A percentile compares a stretch with the other conserved stretches of the same genome.
Conservation (phyloP, 2,797 vertebrate genomes). For the Crax fasciolata region DNA sequence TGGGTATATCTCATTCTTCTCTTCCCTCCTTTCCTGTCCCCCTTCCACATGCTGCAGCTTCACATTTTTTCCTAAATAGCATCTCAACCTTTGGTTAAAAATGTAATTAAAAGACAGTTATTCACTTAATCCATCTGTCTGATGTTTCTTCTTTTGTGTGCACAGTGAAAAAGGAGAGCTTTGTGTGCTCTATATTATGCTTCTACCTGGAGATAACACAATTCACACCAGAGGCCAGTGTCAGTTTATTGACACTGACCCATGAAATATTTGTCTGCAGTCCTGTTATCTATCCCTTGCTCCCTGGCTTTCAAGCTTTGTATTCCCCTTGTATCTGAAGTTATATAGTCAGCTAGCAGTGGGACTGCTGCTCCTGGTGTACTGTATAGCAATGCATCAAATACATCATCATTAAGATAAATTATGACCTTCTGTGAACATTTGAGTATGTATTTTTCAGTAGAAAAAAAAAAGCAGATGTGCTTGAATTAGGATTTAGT, state of each 20-base stretch:
- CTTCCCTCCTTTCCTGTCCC: not conserved
- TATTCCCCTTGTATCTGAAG: slow-evolving; percentile 58
- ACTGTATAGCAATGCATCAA: slow-evolving; percentile 59
- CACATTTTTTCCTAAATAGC: not conserved
- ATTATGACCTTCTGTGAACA: slow-evolving; percentile 38
- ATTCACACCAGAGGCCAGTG: not conserved
- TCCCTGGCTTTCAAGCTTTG: slow-evolving; percentile 42
- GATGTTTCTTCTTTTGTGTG: slow-evolving; percentile 35
- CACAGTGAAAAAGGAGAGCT: not conserved
- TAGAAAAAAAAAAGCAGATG: slow-evolving; percentile 17
- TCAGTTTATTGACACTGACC: slow-evolving; percentile 50
- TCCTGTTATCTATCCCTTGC: slow-evolving; percentile 59
- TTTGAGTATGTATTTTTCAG: slow-evolving; percentile 54
- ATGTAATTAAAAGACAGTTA: slow-evolving; percentile 50
- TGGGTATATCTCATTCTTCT: slow-evolving; percentile 27
- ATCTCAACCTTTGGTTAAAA: slow-evolving; percentile 23
- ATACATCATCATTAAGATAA: slow-evolving; percentile 67
- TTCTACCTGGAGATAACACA: not conserved
- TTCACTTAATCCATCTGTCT: slow-evolving; percentile 33
- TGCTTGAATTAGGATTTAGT: slow-evolving; percentile 45
- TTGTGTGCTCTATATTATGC: slow-evolving; percentile 33
- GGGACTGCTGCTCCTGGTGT: slow-evolving; percentile 21
- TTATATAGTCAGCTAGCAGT: slow-evolving; percentile 49
- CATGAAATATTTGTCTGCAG: slow-evolving; percentile 37
- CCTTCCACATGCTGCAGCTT: not conserved